Evolutionary conservation across 2,888 invertebrate genomes (phyloP).

Genomic region (Lissonota sp.): DNA sequence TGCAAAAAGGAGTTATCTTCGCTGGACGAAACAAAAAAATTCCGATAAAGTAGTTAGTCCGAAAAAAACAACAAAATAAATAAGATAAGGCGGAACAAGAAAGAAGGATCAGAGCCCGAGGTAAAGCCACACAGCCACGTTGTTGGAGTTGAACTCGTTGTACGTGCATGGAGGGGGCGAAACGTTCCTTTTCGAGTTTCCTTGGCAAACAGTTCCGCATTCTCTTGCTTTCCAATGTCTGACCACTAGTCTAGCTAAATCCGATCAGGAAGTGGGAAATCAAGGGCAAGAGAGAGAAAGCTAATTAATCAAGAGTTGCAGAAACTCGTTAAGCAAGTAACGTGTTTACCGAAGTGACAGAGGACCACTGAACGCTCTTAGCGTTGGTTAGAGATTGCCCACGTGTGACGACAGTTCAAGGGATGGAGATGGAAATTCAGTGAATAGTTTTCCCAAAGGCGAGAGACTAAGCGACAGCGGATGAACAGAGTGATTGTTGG

Average conservation of each 20-base stretch:
- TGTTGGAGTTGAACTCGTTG: not conserved
- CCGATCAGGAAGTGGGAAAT: not conserved
- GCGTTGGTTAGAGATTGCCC: no score
- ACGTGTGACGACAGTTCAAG: no score
- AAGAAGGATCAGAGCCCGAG: not conserved
- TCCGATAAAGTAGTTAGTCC: not conserved
- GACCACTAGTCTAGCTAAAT: not conserved
- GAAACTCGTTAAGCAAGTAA: not conserved
- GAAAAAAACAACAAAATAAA: not conserved
- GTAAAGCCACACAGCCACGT: not conserved
- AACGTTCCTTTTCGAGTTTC: not conserved
- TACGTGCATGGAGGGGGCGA: not conserved
- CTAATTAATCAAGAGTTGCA: not conserved
- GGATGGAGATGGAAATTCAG: not conserved
- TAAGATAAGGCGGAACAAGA: not conserved
- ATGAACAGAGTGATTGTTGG: not conserved
- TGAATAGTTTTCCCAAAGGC: not conserved
- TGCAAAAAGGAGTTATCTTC: no score
- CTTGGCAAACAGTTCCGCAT: not conserved
- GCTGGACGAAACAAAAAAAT: no score
- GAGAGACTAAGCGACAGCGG: not conserved
- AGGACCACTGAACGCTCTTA: not conserved
- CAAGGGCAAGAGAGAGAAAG: not conserved
- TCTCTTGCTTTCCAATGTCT: not conserved
- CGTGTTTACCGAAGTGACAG: slow-evolving; percentile 2